phyloP scores from a whole-genome alignment of 2,888 invertebrate genomes.

The Tolmerus cingulatus region DNA sequence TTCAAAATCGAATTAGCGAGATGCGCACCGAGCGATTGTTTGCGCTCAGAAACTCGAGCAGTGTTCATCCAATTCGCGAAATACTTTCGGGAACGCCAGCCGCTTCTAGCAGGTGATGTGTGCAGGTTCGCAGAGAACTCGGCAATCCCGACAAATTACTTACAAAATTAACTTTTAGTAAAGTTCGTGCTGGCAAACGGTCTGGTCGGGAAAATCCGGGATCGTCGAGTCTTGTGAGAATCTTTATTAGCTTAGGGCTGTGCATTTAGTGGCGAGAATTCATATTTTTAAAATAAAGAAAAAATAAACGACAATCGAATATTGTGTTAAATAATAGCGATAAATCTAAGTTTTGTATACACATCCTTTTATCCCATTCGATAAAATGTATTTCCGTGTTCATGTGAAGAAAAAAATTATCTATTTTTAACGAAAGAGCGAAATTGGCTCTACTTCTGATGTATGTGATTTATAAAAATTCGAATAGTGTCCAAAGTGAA shows the following conservation, averaged over 20 bases:
- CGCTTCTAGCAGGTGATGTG: neutral
- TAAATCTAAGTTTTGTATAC: neutral
- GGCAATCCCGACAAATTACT: conserved; percentile 15
- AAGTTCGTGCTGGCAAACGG: conserved; percentile 9
- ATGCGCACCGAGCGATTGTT: neutral
- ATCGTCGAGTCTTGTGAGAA: neutral
- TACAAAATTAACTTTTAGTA: conserved; percentile 39
- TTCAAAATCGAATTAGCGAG: neutral
- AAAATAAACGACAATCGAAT: neutral
- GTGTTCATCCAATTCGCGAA: neutral
- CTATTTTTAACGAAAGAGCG: conserved; percentile 35
- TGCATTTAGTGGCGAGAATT: neutral
- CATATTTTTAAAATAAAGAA: neutral
- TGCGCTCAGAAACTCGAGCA: neutral
- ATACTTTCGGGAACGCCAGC: neutral
- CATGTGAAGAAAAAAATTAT: conserved; percentile 28
- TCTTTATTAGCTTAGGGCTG: neutral
- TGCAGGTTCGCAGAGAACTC: neutral
- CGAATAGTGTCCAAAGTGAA: conserved; percentile 14
- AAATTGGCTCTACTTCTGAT: neutral
- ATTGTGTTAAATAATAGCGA: neutral
- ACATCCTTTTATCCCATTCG: neutral
- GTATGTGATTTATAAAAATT: neutral
- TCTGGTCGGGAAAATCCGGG: conserved; percentile 4
- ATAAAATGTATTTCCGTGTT: conserved; percentile 28